Percentiles rank a stretch among this genome's conserved stretches.
phyloP scores from a whole-genome alignment of 2,797 vertebrate species.

The Anolis apletophallus region DNA sequence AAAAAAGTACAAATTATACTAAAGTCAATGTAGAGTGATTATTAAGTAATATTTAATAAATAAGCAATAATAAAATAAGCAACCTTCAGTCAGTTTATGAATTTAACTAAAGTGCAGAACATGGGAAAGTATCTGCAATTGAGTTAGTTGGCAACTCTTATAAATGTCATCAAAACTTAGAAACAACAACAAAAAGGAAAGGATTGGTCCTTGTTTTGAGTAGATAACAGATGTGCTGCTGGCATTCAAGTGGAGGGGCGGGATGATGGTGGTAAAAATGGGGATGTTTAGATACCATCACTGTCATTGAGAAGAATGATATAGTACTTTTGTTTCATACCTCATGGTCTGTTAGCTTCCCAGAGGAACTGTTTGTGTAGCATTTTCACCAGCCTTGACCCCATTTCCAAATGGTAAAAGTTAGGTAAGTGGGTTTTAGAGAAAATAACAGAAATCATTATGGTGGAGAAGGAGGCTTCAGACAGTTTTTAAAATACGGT shows the following conservation, averaged over 20 bases:
- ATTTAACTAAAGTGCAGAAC: neutral
- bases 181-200: neutral
- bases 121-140: neutral
- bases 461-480: neutral
- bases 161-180: constrained; percentile 1
- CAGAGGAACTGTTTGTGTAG: neutral
- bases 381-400: constrained; percentile 15
- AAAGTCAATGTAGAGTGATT: neutral
- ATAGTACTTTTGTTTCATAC: constrained; percentile 31
- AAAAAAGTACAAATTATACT: neutral
- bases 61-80: neutral
- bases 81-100: neutral
- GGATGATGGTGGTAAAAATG: constrained; percentile 14
- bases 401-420: constrained; percentile 7
- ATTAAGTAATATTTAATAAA: neutral
- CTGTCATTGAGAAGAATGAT: constrained; percentile 14
- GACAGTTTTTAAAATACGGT: neutral
- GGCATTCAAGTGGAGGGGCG: constrained; percentile 17
- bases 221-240: constrained; percentile 6
- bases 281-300: constrained; percentile 16
- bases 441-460: neutral
- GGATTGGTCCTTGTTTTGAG: neutral
- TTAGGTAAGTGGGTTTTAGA: neutral
- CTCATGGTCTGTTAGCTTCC: constrained; percentile 11
- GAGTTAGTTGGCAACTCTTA: neutral